A percentile compares a stretch with the other conserved stretches of the same genome.
These are phyloP conservation scores for Lophochroa leadbeateri DNA, from an alignment of 2,113 vertebrate species.

Conservation along the genomic window DNA sequence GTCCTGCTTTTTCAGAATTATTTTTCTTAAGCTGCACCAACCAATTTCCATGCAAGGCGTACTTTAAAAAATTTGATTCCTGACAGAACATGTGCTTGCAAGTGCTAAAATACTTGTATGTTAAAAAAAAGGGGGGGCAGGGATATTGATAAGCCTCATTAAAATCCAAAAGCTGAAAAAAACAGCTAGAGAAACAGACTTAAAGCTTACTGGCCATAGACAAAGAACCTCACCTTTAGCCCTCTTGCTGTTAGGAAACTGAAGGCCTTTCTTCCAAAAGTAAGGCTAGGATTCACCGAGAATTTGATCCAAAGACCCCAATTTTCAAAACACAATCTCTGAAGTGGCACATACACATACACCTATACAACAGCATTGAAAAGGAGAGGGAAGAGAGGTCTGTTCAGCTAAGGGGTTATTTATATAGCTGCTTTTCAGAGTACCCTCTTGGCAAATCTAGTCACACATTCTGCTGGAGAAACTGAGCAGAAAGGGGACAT, in stretches of 20 bases:
- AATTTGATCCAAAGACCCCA: not conserved
- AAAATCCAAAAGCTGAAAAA: not conserved
- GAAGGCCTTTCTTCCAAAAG: not conserved
- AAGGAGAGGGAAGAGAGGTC: not conserved
- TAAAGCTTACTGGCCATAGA: not conserved
- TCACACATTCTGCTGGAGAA: not conserved
- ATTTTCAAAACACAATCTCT: not conserved
- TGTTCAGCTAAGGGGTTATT: not conserved
- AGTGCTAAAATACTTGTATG: not conserved
- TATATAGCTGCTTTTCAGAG: not conserved
- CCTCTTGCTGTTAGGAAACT: not conserved
- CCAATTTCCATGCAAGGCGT: not conserved
- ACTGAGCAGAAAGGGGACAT: not conserved
- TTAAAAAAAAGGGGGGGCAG: not conserved
- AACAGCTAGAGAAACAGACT: not conserved
- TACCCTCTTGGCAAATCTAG: not conserved
- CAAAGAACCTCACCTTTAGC: not conserved
- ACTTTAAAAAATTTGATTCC: not conserved
- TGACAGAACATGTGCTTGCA: not conserved
- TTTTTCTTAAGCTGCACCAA: not conserved
- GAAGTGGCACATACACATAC: not conserved
- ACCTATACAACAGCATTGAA: not conserved
- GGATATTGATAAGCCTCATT: not conserved
- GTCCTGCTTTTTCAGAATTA: too few species aligned
- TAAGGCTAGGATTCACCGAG: not conserved